These are phyloP conservation scores for Periophthalmus magnuspinnatus DNA, from an alignment of 2,797 vertebrate species.

Conservation along the genomic window DNA sequence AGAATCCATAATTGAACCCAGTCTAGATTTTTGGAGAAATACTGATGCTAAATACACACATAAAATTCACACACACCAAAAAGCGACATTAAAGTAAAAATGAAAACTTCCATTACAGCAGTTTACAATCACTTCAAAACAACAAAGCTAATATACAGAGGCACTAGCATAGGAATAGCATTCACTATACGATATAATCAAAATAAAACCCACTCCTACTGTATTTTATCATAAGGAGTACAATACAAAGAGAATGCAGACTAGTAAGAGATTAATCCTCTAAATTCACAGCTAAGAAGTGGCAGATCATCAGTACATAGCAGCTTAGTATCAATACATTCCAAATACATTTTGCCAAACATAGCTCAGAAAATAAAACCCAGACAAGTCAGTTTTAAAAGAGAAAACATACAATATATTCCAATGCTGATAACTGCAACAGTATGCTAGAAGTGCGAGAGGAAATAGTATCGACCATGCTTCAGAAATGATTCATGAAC, in stretches of 20 bases:
- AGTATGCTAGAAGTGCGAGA: conserved; percentile 88
- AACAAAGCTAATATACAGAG: conserved; percentile 85
- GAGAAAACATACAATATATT: conserved; percentile 73
- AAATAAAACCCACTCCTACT: conserved; percentile 86
- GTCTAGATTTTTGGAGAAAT: conserved; percentile 89
- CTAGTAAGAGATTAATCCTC: conserved; percentile 93
- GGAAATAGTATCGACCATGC: conserved; percentile 87
- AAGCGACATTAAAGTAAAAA: conserved; percentile 65
- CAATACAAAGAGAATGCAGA: conserved; percentile 88
- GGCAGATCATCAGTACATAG: conserved; percentile 97
- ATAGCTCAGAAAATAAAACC: conserved; percentile 89
- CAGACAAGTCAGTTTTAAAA: conserved; percentile 69
- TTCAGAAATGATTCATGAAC: conserved; percentile 87
- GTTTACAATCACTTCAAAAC: conserved; percentile 97
- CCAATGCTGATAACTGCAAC: conserved; percentile 77
- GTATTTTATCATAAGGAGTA: conserved; percentile 84
- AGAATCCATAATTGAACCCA: conserved; percentile 91
- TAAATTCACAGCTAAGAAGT: conserved; percentile 99
- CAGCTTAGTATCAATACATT: conserved; percentile 99
- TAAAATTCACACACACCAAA: conserved; percentile 42
- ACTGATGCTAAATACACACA: conserved; percentile 85
- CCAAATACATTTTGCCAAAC: conserved; percentile 94
- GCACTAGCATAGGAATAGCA: conserved; percentile 76
- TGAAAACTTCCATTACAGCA: conserved; percentile 96
- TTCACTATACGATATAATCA: conserved; percentile 70